Base-by-base conservation (phyloP, 2,113 vertebrate genomes). In the Oncorhynchus nerka region DNA sequence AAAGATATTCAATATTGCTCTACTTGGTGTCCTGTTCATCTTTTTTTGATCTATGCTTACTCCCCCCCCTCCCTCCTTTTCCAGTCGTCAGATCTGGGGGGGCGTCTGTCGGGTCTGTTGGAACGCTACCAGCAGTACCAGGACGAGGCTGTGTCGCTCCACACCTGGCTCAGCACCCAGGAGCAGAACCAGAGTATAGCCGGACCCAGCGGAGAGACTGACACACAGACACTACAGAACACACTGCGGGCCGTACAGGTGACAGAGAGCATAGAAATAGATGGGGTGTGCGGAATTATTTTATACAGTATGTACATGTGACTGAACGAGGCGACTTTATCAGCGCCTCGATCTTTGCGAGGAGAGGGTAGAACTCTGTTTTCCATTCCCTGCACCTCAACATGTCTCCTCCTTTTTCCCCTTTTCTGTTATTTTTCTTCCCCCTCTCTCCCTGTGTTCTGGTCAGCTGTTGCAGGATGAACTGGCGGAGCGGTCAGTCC, bases 71-170 rank as follows among this genome's bases (percentile, higher is more conserved):
- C 1, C 32, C 64, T 0, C 71, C 28, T n/a, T 4, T 34, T 78
- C 45, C 88, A 99, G 98, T 97, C 97, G 22, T 88, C 92, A 61
- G 94, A 92, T 70, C 87, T 99, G 69, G 96, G 97, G 1, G 88
- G 92, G 65, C 96, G 95, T 76, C 88, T 99, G 81, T 94, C 86
- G 20, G 87, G 91, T 77, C 81, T 99, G 32, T 81, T 98, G 88
- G 94, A 95, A 75, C 92, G 93, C 73, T 98, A 95, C 91, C 95
- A 96, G 89, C 96, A 97, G 84, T 98, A 98, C 89, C 96, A 97
- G 91, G 96, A 95, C 45, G 94, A 95, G 24, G 91, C 93, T 0
- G 91, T 95, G 74, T 94, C 93, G 30, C 91, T 99, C 32, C 86
- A 93, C 84, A 89, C 87, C 0, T 99, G 97, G 97, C 93, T 98